Evolutionary conservation across 2,888 invertebrate species (phyloP).

Genomic region (Lamproptera curius): DNA sequence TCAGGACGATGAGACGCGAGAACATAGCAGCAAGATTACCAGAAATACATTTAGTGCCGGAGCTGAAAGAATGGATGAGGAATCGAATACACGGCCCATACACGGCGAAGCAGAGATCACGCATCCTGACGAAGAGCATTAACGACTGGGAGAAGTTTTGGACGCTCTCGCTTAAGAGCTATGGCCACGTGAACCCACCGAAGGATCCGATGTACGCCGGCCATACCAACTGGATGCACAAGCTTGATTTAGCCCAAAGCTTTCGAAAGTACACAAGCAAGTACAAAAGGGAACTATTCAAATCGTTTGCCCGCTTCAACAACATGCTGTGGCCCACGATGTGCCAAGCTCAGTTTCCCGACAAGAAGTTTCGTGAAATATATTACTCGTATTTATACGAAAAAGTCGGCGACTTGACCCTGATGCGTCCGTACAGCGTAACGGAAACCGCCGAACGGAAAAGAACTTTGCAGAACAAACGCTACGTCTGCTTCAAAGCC

Average conservation of each 20-base stretch:
- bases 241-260: slow-evolving; percentile 44
- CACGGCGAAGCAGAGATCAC: slow-evolving; percentile 33
- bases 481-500: slow-evolving; percentile 47
- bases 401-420: slow-evolving; percentile 44
- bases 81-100: slow-evolving; percentile 50
- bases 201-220: slow-evolving; percentile 38
- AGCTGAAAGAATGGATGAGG: slow-evolving; percentile 67
- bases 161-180: slow-evolving; percentile 36
- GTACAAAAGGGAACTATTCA: slow-evolving; percentile 47
- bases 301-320: slow-evolving; percentile 45
- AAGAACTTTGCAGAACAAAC: slow-evolving; percentile 32
- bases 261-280: slow-evolving; percentile 41
- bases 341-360: slow-evolving; percentile 58
- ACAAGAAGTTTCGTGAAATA: slow-evolving; percentile 64
- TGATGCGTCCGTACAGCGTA: slow-evolving; percentile 53
- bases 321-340: slow-evolving; percentile 64
- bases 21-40: slow-evolving; percentile 62
- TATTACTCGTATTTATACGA: slow-evolving; percentile 57
- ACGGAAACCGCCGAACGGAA: slow-evolving; percentile 41
- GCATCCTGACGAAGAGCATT: slow-evolving; percentile 40
- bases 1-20: slow-evolving; percentile 43
- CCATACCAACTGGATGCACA: slow-evolving; percentile 49
- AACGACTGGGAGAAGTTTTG: slow-evolving; percentile 47
- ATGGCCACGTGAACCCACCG: slow-evolving; percentile 44
- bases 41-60: slow-evolving; percentile 56